phyloP scores from a whole-genome alignment of 2,113 vertebrate genomes.

The Gyps fulvus region DNA sequence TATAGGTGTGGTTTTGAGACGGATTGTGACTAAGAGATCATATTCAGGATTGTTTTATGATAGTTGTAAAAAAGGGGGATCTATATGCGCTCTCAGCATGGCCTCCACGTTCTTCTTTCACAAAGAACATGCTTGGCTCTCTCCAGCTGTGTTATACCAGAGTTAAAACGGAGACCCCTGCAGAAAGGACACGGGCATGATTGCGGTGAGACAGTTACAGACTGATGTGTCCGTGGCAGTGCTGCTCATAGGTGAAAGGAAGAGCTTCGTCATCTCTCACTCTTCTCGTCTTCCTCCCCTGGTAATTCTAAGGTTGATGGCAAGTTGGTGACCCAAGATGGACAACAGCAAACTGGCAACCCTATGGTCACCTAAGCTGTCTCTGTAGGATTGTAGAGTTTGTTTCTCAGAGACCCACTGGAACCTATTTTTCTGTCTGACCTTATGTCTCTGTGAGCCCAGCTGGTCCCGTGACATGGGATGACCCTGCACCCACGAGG shows the following conservation, averaged over 20 bases:
- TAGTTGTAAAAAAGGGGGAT: neutral
- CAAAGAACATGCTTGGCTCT: neutral
- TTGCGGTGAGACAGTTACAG: neutral
- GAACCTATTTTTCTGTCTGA: neutral
- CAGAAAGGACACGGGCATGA: neutral
- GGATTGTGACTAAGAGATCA: neutral
- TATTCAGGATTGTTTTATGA: neutral
- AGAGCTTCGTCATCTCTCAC: neutral
- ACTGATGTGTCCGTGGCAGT: neutral
- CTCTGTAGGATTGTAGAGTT: neutral
- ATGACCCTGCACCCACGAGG: neutral
- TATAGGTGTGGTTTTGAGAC: neutral
- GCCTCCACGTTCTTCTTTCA: neutral
- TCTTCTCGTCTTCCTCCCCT: neutral
- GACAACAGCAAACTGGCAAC: neutral
- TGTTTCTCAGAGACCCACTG: neutral
- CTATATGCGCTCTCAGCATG: neutral
- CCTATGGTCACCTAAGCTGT: neutral
- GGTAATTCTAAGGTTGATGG: neutral
- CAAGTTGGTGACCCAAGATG: neutral
- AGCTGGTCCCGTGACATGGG: neutral
- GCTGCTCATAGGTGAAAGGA: neutral
- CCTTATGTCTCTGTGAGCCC: neutral
- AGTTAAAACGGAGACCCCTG: neutral
- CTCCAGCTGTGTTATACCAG: neutral